A percentile compares a stretch with the other conserved stretches of the same genome.
These are phyloP conservation scores for Aspiorhynchus laticeps DNA, from an alignment of 2,113 vertebrate genomes.

Conservation along the genomic window DNA sequence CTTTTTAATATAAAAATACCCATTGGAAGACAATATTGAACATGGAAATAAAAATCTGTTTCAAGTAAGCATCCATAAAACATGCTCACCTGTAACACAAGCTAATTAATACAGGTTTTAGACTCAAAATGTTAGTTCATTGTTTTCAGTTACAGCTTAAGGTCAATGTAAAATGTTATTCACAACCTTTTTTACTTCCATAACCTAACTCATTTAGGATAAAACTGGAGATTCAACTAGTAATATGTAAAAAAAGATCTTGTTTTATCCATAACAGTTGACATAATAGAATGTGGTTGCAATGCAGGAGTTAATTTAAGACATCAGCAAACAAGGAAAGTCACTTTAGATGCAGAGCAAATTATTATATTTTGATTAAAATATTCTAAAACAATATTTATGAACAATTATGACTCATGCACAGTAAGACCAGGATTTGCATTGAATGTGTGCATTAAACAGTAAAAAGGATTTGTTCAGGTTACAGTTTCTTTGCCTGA, in stretches of 20 bases:
- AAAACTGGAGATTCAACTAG: neutral
- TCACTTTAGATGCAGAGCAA: neutral
- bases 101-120: neutral
- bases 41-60: neutral
- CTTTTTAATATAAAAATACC: neutral
- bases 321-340: neutral
- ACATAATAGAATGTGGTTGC: neutral
- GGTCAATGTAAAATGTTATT: neutral
- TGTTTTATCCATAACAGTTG: neutral
- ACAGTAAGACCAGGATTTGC: neutral
- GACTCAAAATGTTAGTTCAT: neutral
- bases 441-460: neutral
- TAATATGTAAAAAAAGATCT: neutral
- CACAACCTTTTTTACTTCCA: neutral
- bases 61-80: neutral
- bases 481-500: neutral
- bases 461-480: neutral
- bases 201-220: neutral
- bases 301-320: neutral
- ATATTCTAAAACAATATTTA: neutral
- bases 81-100: neutral
- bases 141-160: neutral
- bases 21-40: neutral
- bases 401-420: neutral
- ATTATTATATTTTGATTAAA: neutral